Percentiles rank a stretch among this genome's conserved stretches.
phyloP scores from a whole-genome alignment of 2,888 invertebrate genomes.

The Charanyca ferruginea region DNA sequence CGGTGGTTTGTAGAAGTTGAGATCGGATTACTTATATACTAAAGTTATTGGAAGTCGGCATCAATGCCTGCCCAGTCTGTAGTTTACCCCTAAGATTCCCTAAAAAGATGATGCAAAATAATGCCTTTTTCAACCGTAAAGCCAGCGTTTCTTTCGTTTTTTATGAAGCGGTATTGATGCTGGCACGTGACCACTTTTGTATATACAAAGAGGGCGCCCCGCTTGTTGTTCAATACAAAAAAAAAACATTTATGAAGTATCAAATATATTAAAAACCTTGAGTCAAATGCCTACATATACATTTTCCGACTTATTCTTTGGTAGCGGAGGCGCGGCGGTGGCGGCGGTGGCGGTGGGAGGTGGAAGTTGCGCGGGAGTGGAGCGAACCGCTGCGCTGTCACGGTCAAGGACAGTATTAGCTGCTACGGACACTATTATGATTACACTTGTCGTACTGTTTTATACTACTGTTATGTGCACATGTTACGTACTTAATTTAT shows the following conservation, averaged over 20 bases:
- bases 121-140: background rate
- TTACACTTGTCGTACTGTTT: slow-evolving; percentile 68
- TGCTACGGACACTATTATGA: slow-evolving; percentile 74
- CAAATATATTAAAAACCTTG: background rate
- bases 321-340: slow-evolving; percentile 53
- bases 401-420: slow-evolving; percentile 86
- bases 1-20: background rate
- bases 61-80: too few relatives aligned
- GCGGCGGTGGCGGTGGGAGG: slow-evolving; percentile 61
- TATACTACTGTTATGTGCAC: slow-evolving; percentile 70
- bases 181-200: too few relatives aligned
- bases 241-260: background rate
- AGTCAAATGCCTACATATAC: slow-evolving; percentile 26
- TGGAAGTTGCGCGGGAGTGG: slow-evolving; percentile 76
- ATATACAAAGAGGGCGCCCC: too few relatives aligned
- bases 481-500: slow-evolving; percentile 55
- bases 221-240: background rate
- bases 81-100: background rate
- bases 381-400: slow-evolving; percentile 83
- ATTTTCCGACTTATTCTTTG: slow-evolving; percentile 56
- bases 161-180: too few relatives aligned
- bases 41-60: too few relatives aligned
- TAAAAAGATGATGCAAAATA: background rate
- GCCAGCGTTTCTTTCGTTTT: background rate
- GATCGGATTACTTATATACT: too few relatives aligned